A percentile compares a stretch with the other conserved stretches of the same genome.
These are phyloP conservation scores for Gadopsis marmoratus DNA, from an alignment of 2,797 vertebrate genomes.

Conservation along the genomic window DNA sequence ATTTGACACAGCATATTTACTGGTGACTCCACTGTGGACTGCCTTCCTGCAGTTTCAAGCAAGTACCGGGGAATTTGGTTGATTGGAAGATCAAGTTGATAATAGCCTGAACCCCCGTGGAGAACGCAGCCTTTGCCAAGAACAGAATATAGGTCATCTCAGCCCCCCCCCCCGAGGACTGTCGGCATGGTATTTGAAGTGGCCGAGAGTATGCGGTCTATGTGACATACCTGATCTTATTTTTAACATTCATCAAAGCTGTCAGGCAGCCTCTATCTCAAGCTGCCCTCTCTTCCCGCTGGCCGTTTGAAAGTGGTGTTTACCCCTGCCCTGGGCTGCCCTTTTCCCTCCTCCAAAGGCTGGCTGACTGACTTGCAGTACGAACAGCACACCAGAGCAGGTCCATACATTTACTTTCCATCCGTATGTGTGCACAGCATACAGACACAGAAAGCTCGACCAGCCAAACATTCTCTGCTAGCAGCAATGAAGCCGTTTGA, in stretches of 20 bases:
- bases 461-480: slow-evolving; percentile 1
- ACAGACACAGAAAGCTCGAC: neutral
- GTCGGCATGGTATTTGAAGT: slow-evolving; percentile 73
- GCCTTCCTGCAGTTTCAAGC: slow-evolving; percentile 32
- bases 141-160: slow-evolving; percentile 83
- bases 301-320: slow-evolving; percentile 72
- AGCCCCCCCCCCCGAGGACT: slow-evolving; percentile 62
- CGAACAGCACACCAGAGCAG: slow-evolving; percentile 36
- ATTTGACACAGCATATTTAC: slow-evolving; percentile 13
- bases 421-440: neutral
- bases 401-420: slow-evolving; percentile 33
- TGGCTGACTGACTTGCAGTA: slow-evolving; percentile 32
- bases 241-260: slow-evolving; percentile 82
- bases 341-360: slow-evolving; percentile 61
- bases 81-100: slow-evolving; percentile 70
- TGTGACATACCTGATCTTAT: slow-evolving; percentile 82
- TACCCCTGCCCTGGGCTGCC: slow-evolving; percentile 73
- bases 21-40: slow-evolving; percentile 4
- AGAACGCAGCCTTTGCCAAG: slow-evolving; percentile 74
- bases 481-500: neutral
- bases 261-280: slow-evolving; percentile 73
- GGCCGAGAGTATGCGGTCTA: slow-evolving; percentile 73
- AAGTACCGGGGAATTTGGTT: slow-evolving; percentile 63
- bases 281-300: slow-evolving; percentile 66
- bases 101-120: slow-evolving; percentile 69